Conservation (phyloP, 2,888 invertebrate species). For the Pediacus dermestoides region DNA sequence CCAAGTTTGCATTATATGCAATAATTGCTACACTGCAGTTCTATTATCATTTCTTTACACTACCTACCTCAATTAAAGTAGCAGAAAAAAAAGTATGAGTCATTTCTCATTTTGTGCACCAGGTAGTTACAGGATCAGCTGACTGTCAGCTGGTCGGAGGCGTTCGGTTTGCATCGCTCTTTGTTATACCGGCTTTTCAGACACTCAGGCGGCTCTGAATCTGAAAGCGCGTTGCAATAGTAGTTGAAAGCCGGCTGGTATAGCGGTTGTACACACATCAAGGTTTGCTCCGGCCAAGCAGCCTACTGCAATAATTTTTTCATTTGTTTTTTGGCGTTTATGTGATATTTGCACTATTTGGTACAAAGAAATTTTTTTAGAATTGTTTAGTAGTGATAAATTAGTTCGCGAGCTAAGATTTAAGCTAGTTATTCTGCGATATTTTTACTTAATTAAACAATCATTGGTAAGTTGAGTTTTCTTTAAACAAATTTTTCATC, state of each 20-base stretch:
- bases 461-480: constrained; percentile 22
- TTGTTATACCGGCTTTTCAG: constrained; percentile 32
- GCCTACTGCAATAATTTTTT: constrained; percentile 17
- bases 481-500: too few species aligned
- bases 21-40: too few species aligned
- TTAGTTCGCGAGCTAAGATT: constrained; percentile 10
- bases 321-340: constrained; percentile 2
- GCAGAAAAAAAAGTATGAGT: constrained; percentile 3
- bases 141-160: constrained; percentile 35
- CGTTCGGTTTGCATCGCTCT: constrained; percentile 26
- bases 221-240: constrained; percentile 16
- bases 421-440: constrained; percentile 19
- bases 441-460: constrained; percentile 14
- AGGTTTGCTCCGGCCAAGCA: constrained; percentile 9
- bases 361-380: constrained; percentile 16
- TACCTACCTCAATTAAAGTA: constrained; percentile 4
- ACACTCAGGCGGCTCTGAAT: constrained; percentile 25
- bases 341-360: constrained; percentile 20
- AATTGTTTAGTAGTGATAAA: constrained; percentile 16
- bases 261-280: constrained; percentile 7
- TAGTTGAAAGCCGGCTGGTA: constrained; percentile 28
- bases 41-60: constrained; percentile 2
- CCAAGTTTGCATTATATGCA: too few species aligned
- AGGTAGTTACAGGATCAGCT: constrained; percentile 35
- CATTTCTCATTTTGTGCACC: constrained; percentile 8